A percentile compares a stretch with the other conserved stretches of the same genome.
phyloP scores from a whole-genome alignment of 1,140 invertebrate genomes.

The Caenorhabditis briggsae region DNA sequence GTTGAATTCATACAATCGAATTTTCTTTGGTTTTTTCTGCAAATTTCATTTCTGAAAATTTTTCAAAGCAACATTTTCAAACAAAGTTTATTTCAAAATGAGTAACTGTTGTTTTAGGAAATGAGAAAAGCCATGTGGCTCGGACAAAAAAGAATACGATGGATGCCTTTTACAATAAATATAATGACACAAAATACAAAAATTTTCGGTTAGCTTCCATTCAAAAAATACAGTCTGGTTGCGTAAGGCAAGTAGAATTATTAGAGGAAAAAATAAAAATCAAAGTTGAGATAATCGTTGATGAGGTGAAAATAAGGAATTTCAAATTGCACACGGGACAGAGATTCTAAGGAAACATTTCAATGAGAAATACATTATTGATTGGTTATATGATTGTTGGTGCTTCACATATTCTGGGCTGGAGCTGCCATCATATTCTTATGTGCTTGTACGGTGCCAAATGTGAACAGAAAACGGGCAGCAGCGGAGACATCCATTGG shows the following conservation, averaged over 20 bases:
- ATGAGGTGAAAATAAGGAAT: conserved; percentile 3
- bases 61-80: too few relatives aligned
- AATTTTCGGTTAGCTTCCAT: not conserved
- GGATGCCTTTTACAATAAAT: not conserved
- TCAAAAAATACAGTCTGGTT: not conserved
- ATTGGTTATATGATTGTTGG: not conserved
- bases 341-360: not conserved
- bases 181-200: conserved; percentile 21
- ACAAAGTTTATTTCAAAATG: not conserved
- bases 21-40: too few relatives aligned
- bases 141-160: not conserved
- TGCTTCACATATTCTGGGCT: conserved; percentile 40
- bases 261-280: not conserved
- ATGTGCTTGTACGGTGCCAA: not conserved
- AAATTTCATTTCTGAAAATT: too few relatives aligned
- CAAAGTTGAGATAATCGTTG: conserved; percentile 5
- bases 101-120: not conserved
- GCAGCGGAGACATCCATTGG: conserved; percentile 47
- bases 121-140: too few relatives aligned
- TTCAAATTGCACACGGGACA: conserved; percentile 22
- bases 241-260: not conserved
- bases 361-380: not conserved
- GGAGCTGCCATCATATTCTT: conserved; percentile 26
- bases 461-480: conserved; percentile 48
- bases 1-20: too few relatives aligned